Conservation (phyloP, 2,113 vertebrate species). For the Apeltes quadracus region DNA sequence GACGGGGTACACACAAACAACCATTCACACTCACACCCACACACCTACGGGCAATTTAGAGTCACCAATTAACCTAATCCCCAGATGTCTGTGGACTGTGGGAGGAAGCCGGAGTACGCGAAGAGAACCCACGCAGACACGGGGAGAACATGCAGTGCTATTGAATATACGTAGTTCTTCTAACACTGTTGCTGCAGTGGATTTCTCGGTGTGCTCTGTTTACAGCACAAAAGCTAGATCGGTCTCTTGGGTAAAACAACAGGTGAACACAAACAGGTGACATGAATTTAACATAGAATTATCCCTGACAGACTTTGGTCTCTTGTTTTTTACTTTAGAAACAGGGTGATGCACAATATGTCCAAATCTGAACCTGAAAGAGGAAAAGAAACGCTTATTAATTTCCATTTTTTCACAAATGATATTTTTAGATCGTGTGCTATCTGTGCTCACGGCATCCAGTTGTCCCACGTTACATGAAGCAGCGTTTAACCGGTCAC, state of each 20-base stretch:
- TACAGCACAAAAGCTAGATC: slow-evolving; percentile 11
- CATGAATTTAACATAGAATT: slow-evolving; percentile 17
- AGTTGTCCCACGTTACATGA: slow-evolving; percentile 44
- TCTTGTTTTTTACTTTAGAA: slow-evolving; percentile 10
- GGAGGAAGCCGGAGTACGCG: too few relatives aligned
- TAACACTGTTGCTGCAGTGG: background rate
- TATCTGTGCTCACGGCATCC: slow-evolving; percentile 15
- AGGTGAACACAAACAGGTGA: slow-evolving; percentile 23
- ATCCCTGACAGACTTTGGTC: slow-evolving; percentile 12
- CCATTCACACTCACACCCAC: too few relatives aligned
- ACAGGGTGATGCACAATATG: background rate
- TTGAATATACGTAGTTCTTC: slow-evolving; percentile 6
- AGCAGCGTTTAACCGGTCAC: slow-evolving; percentile 15
- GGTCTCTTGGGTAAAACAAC: slow-evolving; percentile 5
- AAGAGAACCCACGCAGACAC: too few relatives aligned
- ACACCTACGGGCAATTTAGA: too few relatives aligned
- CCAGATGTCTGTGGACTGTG: too few relatives aligned
- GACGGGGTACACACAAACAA: too few relatives aligned
- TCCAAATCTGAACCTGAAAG: slow-evolving; percentile 15
- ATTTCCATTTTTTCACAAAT: slow-evolving; percentile 6
- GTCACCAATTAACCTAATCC: too few relatives aligned
- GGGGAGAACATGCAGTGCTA: too few relatives aligned
- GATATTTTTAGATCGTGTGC: slow-evolving; percentile 14
- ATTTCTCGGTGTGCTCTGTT: slow-evolving; percentile 31
- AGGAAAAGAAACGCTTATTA: slow-evolving; percentile 5